A percentile compares a stretch with the other conserved stretches of the same genome.
Conservation (phyloP, 2,888 invertebrate genomes). For the Lithodes maja region DNA sequence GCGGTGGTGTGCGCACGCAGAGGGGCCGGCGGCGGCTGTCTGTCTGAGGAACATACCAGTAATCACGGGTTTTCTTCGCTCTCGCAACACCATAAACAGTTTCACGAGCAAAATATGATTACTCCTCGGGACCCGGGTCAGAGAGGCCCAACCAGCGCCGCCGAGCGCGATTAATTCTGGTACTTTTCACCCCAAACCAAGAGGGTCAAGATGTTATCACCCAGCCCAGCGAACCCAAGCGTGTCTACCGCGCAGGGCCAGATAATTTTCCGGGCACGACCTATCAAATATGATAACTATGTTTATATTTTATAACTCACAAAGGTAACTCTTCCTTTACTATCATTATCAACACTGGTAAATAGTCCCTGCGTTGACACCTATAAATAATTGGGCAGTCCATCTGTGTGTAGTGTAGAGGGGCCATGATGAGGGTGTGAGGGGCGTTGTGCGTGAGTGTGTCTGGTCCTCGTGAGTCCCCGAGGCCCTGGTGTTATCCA, state of each 20-base stretch:
- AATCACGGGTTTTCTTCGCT: constrained; percentile 68
- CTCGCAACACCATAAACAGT: constrained; percentile 69
- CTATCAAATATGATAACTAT: constrained; percentile 69
- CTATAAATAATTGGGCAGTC: constrained; percentile 53
- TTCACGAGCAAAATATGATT: constrained; percentile 70
- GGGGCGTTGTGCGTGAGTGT: constrained; percentile 33
- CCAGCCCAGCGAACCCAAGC: constrained; percentile 33
- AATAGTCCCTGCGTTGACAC: constrained; percentile 64
- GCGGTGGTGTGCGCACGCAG: constrained; percentile 63
- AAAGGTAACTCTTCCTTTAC: constrained; percentile 58
- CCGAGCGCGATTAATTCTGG: constrained; percentile 34
- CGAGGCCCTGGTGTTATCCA: neutral
- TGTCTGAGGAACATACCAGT: constrained; percentile 65
- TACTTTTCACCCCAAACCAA: constrained; percentile 48
- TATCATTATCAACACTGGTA: constrained; percentile 65
- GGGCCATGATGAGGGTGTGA: constrained; percentile 25
- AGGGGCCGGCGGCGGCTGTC: constrained; percentile 66
- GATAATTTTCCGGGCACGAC: constrained; percentile 67
- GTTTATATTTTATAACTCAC: constrained; percentile 68
- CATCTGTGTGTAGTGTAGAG: constrained; percentile 50
- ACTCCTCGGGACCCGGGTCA: constrained; percentile 49
- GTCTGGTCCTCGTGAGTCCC: neutral
- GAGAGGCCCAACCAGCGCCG: constrained; percentile 50
- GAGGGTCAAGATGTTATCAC: constrained; percentile 55
- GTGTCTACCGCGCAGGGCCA: constrained; percentile 45